Base-by-base conservation (phyloP, 2,113 vertebrate species). In the Chamaetylas fuelleborni region DNA sequence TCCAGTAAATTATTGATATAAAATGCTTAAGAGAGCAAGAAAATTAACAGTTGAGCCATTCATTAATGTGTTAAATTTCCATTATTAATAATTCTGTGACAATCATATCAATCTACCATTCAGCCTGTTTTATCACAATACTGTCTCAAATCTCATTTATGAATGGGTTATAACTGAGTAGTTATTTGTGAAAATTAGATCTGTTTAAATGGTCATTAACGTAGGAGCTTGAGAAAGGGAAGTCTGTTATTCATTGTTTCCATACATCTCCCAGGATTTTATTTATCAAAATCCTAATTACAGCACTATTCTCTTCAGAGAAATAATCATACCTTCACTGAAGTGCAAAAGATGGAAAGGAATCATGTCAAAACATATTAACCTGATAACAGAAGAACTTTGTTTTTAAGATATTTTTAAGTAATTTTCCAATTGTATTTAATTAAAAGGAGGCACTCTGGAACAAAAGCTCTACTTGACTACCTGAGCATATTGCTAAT, bases 121-220 rank as follows among this genome's bases (percentile, higher is more conserved):
- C 81, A 38, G 6, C 3, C 0, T 43, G 48, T 56, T 79, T 85
- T 76, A 65, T 71, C 64, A 64, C 29, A 67, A 23, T 77, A 77
- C 51, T 81, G 22, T 76, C 42, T 91, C 70, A 85, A 57, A 79
- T 91, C 61, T 81, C 65, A 67, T 60, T 92, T 89, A 53, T 81
- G n/a, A 89, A 81, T 81, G n/a, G 17, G 22, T 58, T 88, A 48
- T 88, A 80, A 64, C 45, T 57, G 58, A 80, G n/a, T 22, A 76
- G 70, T 71, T 95, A 91, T 42, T 91, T 87, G 67, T 60, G 14
- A 91, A 64, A 94, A 80, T 84, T 60, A 72, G 40, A 57, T 92
- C 83, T 91, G n/a, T 38, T 89, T 69, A 61, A 91, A 79, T 69
- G 53, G 28, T 73, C 74, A 91, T 96, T 97, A 92, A 80, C 40